Percentiles rank a stretch among this genome's conserved stretches.
These are phyloP conservation scores for Salminus brasiliensis DNA, from an alignment of 2,113 vertebrate genomes.

Conservation along the genomic window DNA sequence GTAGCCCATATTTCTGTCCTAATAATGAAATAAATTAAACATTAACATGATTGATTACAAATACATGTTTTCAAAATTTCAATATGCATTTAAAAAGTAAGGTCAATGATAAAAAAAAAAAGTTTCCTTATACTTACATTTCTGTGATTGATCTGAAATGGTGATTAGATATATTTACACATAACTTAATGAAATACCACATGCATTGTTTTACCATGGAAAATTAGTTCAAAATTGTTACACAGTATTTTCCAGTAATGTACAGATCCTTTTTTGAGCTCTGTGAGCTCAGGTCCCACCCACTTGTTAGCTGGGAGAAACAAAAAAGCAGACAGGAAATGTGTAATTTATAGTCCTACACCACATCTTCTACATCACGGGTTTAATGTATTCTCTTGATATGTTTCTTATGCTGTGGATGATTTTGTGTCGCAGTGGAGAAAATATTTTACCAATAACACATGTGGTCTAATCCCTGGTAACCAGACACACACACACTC, in stretches of 20 bases:
- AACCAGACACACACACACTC: too few species aligned
- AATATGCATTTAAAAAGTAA: too few species aligned
- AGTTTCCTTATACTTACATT: neutral
- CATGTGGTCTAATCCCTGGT: too few species aligned
- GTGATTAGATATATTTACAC: neutral
- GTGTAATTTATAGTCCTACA: neutral
- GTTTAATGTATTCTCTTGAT: neutral
- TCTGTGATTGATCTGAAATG: neutral
- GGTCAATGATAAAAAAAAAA: neutral
- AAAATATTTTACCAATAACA: too few species aligned
- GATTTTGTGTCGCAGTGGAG: too few species aligned
- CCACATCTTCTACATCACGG: neutral
- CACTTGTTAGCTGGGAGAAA: neutral
- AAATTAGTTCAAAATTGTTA: too few species aligned
- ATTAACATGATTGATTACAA: conserved; percentile 43
- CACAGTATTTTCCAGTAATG: neutral
- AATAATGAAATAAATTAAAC: neutral
- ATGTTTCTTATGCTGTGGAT: neutral
- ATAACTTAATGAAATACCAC: neutral
- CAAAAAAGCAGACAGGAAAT: neutral
- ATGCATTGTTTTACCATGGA: neutral
- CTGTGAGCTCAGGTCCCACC: neutral
- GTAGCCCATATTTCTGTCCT: neutral
- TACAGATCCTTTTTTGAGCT: neutral
- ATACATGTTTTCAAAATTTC: conserved; percentile 29